Conservation (phyloP, 2,797 vertebrate species). For the Lagocephalus sceleratus region DNA sequence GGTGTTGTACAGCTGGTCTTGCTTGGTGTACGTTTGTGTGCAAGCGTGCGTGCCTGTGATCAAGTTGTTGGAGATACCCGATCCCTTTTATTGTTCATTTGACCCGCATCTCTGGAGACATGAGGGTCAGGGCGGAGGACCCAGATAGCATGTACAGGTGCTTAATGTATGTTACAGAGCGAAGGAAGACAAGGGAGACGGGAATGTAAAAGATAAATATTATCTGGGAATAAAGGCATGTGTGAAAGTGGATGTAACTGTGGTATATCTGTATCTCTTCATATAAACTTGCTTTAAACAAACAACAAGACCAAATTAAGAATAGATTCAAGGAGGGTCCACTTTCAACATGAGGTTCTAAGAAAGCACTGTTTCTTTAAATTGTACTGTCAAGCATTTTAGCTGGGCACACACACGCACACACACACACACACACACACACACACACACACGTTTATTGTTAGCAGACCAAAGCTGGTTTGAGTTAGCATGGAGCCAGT, state of each 20-base stretch:
- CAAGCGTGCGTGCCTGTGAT: slow-evolving; percentile 33
- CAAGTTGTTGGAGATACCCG: slow-evolving; percentile 56
- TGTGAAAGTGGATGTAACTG: too few species aligned
- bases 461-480: slow-evolving; percentile 70
- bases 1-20: slow-evolving; percentile 49
- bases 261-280: too few species aligned
- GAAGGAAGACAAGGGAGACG: not conserved
- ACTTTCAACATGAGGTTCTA: slow-evolving; percentile 1
- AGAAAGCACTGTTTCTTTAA: slow-evolving; percentile 62
- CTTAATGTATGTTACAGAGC: slow-evolving; percentile 18
- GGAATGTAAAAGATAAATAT: slow-evolving; percentile 2
- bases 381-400: slow-evolving; percentile 57
- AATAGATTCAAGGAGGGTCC: not conserved
- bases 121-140: slow-evolving; percentile 60
- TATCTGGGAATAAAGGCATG: not conserved
- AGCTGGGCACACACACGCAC: slow-evolving; percentile 46
- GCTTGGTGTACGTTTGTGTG: slow-evolving; percentile 8
- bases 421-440: slow-evolving; percentile 43
- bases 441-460: slow-evolving; percentile 64
- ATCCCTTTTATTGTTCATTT: slow-evolving; percentile 69
- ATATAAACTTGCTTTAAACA: not conserved
- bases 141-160: slow-evolving; percentile 59
- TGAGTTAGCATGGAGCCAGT: slow-evolving; percentile 91
- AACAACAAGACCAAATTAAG: not conserved
- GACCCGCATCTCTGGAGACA: slow-evolving; percentile 64